Conservation (phyloP, 2,797 vertebrate genomes). For the Gymnothorax javanicus region DNA sequence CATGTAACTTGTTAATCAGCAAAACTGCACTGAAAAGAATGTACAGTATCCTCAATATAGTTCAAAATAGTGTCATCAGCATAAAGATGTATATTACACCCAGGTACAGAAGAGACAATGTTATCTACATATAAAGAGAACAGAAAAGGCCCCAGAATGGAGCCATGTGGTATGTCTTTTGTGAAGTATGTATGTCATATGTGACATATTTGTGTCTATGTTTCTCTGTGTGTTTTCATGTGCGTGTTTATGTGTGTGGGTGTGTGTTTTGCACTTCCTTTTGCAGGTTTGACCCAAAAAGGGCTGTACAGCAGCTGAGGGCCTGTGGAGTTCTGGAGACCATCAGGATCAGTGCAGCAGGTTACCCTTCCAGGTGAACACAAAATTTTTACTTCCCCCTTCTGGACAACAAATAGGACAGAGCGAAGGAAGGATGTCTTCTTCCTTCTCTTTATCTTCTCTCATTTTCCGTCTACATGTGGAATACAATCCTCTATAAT, state of each 20-base stretch:
- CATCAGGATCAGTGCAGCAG: conserved; percentile 77
- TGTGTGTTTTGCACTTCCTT: background rate
- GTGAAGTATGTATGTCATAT: no score
- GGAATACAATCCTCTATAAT: background rate
- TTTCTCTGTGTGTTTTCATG: background rate
- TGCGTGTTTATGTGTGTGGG: background rate
- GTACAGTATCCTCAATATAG: no score
- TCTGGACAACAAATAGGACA: background rate
- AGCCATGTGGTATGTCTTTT: no score
- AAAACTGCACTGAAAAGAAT: no score
- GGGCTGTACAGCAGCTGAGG: conserved; percentile 78
- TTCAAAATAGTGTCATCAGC: no score
- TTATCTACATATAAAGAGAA: no score
- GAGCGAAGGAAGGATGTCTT: background rate
- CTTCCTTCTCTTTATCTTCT: background rate
- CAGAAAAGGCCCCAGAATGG: no score
- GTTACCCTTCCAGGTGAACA: conserved; percentile 77
- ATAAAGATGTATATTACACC: no score
- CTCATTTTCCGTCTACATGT: background rate
- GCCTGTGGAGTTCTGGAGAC: conserved; percentile 80
- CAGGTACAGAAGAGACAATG: no score
- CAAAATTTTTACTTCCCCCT: background rate
- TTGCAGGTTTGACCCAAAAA: conserved; percentile 76
- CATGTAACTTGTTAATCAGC: background rate
- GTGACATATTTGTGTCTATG: background rate